phyloP scores from a whole-genome alignment of 2,113 vertebrate genomes.

The Gobio gobio region DNA sequence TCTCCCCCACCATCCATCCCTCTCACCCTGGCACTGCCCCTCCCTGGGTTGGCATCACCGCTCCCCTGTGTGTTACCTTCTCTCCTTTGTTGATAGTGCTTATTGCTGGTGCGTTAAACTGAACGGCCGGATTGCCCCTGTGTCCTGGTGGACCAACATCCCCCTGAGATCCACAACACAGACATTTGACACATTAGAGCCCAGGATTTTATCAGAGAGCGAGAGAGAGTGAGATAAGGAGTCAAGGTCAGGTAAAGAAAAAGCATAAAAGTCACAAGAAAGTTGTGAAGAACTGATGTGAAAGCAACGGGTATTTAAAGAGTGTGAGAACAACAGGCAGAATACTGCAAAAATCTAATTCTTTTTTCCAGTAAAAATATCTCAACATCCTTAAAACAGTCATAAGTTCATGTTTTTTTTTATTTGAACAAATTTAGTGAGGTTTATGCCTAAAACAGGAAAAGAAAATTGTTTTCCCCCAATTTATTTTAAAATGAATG shows the following conservation, averaged over 20 bases:
- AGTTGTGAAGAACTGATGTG: not conserved
- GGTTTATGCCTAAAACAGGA: no score
- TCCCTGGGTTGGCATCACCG: constrained; percentile 49
- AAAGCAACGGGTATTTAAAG: not conserved
- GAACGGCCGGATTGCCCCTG: constrained; percentile 72
- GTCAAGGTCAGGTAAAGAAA: not conserved
- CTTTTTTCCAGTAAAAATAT: constrained; percentile 2
- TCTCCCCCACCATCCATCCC: constrained; percentile 16
- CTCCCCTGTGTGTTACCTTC: constrained; percentile 75
- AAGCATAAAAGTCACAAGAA: not conserved
- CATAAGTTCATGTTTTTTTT: not conserved
- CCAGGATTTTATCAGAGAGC: constrained; percentile 2
- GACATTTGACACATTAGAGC: constrained; percentile 57
- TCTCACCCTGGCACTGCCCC: constrained; percentile 39
- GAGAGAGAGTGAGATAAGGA: not conserved
- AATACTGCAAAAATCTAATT: not conserved
- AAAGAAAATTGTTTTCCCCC: not conserved
- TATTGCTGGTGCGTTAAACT: constrained; percentile 65
- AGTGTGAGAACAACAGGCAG: not conserved
- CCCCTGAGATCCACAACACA: constrained; percentile 75
- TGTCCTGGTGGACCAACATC: constrained; percentile 76
- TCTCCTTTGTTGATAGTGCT: constrained; percentile 82
- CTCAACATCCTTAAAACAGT: not conserved
- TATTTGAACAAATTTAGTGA: not conserved
- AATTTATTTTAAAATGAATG: not conserved